Evolutionary conservation across 2,113 vertebrate genomes (phyloP), one percentile per base, ranked within the genome.

Genomic region (Lycaon pictus): DNA sequence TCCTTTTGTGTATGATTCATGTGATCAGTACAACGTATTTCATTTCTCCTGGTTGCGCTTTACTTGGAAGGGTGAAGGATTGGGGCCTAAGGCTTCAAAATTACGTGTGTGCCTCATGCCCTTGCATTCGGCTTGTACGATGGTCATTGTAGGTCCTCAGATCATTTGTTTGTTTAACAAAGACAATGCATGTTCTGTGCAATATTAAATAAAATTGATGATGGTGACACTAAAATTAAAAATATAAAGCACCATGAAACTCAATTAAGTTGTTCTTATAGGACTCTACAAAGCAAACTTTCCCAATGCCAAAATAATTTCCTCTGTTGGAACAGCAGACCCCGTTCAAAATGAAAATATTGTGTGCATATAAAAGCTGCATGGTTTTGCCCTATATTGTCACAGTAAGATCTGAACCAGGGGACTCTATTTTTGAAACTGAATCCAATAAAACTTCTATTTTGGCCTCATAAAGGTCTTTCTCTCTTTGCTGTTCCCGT

Each of bases 391-490:
- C 69, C 53, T 63, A 12, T 15, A 56, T 90, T 90, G 37, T 67
- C 71, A 56, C n/a, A 82, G 27, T 65, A 72, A 77, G 51, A 77
- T 32, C 15, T 92, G 23, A 37, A 96, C 55, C 37, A 29, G 37
- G 17, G 35, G 29, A 37, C 48, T 63, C 69, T 95, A 69, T 80
- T 95, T 94, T 95, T 62, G 63, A n/a, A 97, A 69, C 1, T 27
- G 81, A 90, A 88, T 53, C 48, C n/a, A 95, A 13, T 94, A 95
- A 97, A 88, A 96, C 25, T 93, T 96, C 48, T 90, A 85, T 96
- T 96, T 95, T 94, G 55, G 51, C 69, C 72, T 94, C 67, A n/a
- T 87, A 74, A 90, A 96, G n/a, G 4, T 35, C 53, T 84, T 95
- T 79, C 83, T 96, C 27, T 56, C 32, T 81, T 84, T 76, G 35